Conservation (phyloP, 2,113 vertebrate genomes). For the Corvus cornix region DNA sequence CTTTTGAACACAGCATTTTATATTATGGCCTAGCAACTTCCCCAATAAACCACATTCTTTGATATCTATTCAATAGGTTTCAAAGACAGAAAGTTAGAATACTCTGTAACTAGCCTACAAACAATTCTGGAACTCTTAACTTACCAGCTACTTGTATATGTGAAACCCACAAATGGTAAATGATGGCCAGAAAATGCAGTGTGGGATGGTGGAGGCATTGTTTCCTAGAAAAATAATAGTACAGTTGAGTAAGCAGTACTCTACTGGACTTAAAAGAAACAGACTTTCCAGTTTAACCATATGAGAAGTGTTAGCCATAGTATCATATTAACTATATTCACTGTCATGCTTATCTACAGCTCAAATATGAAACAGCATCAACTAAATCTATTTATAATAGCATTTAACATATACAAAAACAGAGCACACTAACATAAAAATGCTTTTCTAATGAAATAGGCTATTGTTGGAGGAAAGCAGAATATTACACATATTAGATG, state of each 20-base stretch:
- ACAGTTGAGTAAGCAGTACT: not conserved
- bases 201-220: slow-evolving; percentile 95
- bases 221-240: slow-evolving; percentile 81
- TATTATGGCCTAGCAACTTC: not conserved
- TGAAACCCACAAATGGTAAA: slow-evolving; percentile 96
- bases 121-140: slow-evolving; percentile 37
- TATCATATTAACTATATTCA: not conserved
- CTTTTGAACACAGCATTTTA: not conserved
- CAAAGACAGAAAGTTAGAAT: not conserved
- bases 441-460: not conserved
- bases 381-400: not conserved
- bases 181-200: slow-evolving; percentile 97
- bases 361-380: not conserved
- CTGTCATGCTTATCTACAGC: not conserved
- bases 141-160: slow-evolving; percentile 98
- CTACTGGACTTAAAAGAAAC: not conserved
- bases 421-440: not conserved
- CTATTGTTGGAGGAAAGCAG: not conserved
- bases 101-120: not conserved
- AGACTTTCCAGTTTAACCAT: not conserved
- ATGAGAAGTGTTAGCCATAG: not conserved
- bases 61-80: not conserved
- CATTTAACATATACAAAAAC: not conserved
- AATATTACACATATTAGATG: not conserved
- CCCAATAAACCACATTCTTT: not conserved